Evolutionary conservation across 2,113 vertebrate genomes (phyloP).

Genomic region (Ia io): DNA sequence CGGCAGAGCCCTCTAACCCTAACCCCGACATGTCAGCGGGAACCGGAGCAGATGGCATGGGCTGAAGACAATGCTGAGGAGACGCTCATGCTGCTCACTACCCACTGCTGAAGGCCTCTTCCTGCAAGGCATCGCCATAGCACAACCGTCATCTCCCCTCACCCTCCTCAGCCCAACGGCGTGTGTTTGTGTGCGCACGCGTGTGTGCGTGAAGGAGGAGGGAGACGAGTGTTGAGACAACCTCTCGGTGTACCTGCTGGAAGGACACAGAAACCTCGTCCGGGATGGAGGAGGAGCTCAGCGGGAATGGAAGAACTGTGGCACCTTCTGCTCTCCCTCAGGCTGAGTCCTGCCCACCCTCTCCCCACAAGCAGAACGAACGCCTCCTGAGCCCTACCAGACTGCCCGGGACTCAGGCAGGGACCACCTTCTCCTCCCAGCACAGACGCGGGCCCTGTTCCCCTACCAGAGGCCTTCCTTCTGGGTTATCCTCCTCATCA

Average conservation of each 20-base stretch:
- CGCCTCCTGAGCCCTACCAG: background rate
- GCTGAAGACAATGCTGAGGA: constrained; percentile 38
- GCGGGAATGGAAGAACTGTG: background rate
- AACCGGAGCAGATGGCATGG: constrained; percentile 31
- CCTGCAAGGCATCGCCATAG: background rate
- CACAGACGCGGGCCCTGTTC: background rate
- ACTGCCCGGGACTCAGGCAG: background rate
- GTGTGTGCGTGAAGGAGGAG: fast-evolving
- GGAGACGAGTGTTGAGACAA: background rate
- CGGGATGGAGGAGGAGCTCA: background rate
- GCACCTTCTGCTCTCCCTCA: background rate
- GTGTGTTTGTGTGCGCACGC: background rate
- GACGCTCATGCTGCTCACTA: constrained; percentile 19
- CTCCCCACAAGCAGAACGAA: background rate
- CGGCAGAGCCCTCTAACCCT: background rate
- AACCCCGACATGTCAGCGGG: constrained; percentile 1
- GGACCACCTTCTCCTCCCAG: too few relatives aligned
- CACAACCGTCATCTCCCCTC: background rate
- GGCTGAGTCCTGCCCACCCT: background rate
- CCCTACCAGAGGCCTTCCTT: background rate
- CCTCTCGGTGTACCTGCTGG: background rate
- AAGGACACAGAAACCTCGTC: background rate
- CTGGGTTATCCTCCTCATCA: background rate
- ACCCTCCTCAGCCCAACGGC: background rate
- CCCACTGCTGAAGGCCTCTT: background rate